These are phyloP conservation scores for Andricus curvator DNA, from an alignment of 2,888 invertebrate species.

Conservation along the genomic window DNA sequence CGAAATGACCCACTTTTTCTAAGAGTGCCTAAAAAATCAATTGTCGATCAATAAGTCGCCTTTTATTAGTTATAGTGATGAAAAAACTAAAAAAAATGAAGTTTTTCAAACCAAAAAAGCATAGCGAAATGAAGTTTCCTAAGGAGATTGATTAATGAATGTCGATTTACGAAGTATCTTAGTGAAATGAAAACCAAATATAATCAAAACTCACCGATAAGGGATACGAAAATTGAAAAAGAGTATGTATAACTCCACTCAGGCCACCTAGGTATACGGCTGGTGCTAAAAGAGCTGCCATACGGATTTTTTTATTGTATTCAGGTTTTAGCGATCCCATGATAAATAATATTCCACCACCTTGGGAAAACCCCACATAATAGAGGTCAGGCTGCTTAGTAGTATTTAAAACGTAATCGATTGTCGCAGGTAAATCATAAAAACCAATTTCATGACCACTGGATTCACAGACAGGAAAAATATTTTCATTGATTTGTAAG, in stretches of 20 bases:
- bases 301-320: background rate
- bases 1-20: slow-evolving; percentile 3
- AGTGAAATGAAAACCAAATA: background rate
- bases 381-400: background rate
- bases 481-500: background rate
- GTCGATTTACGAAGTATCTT: too few relatives aligned
- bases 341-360: background rate
- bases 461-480: background rate
- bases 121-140: too few relatives aligned
- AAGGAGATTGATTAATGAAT: too few relatives aligned
- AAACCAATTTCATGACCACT: background rate
- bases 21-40: background rate
- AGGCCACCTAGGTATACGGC: background rate
- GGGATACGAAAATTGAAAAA: background rate
- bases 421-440: background rate
- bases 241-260: background rate
- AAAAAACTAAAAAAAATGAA: background rate
- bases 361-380: background rate
- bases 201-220: background rate
- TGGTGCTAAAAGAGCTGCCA: background rate
- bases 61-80: background rate
- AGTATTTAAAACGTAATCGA: background rate
- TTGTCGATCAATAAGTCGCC: background rate
- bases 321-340: background rate
- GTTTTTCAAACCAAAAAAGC: too few relatives aligned